Percentiles rank a stretch among this genome's conserved stretches.
These are phyloP conservation scores for Isotomurus palustris DNA, from an alignment of 2,888 invertebrate species.

Conservation along the genomic window DNA sequence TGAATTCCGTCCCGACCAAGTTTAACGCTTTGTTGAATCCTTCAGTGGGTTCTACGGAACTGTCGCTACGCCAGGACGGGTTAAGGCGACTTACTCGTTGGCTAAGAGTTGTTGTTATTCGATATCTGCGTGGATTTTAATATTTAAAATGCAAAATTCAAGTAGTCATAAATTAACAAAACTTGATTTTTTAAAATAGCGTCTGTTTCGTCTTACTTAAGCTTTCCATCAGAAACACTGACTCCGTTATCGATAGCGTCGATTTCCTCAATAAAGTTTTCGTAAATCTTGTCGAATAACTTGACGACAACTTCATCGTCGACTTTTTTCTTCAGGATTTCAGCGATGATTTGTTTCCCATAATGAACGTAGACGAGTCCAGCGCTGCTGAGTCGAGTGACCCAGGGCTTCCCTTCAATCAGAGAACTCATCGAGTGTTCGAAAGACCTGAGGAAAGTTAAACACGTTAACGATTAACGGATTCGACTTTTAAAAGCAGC, in stretches of 20 bases:
- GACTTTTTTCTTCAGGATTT: slow-evolving; percentile 53
- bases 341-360: slow-evolving; percentile 71
- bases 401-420: slow-evolving; percentile 54
- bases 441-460: slow-evolving; percentile 55
- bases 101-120: slow-evolving; percentile 73
- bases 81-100: slow-evolving; percentile 72
- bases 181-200: too few species aligned
- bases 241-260: slow-evolving; percentile 98
- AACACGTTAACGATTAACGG: not conserved
- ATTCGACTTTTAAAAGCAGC: not conserved
- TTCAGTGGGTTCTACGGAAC: slow-evolving; percentile 48
- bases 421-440: slow-evolving; percentile 63
- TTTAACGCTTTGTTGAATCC: slow-evolving; percentile 73
- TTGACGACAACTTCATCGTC: slow-evolving; percentile 55
- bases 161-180: too few species aligned
- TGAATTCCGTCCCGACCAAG: slow-evolving; percentile 74
- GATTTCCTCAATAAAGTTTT: slow-evolving; percentile 82
- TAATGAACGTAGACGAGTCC: slow-evolving; percentile 87
- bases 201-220: too few species aligned
- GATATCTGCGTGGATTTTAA: slow-evolving; percentile 57
- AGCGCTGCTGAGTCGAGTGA: slow-evolving; percentile 82
- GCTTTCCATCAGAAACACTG: slow-evolving; percentile 57
- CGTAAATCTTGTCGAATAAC: slow-evolving; percentile 71
- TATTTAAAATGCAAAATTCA: slow-evolving; percentile 15
- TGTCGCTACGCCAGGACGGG: slow-evolving; percentile 68